Base-by-base conservation (phyloP, 2,888 invertebrate species). In the Stictocephala bisonia region DNA sequence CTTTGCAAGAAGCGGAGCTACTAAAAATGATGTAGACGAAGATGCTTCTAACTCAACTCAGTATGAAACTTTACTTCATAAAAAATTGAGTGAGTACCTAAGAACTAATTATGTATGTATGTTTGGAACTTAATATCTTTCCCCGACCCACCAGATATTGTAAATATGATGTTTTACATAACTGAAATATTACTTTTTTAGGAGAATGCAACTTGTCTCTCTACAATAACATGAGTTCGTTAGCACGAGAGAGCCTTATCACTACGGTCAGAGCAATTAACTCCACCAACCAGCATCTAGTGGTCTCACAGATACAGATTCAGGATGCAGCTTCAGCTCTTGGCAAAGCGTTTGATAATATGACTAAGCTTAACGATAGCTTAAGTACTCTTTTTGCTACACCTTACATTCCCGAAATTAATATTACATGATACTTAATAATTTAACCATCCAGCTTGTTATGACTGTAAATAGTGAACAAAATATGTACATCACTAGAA, bases 31-130 rank as follows among this genome's bases (percentile, higher is more conserved):
- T 13, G 41, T 58, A 24, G 53, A 26, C n/a, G 70, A 71, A 1
- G 70, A 71, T 18, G 26, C 26, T 44, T 20, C 44, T 44, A 20
- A 48, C 15, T 15, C 3, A 6, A 11, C 44, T 27, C 44, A 71
- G 18, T 71, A 71, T 27, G 70, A 71, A 31, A 58, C 58, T 13
- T 48, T 71, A 48, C 48, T 71, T 29, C 70, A 71, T 56, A 58
- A 40, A 71, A 71, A 71, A 71, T 31, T 71, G 29, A 71, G 70
- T 71, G 44, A 58, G 58, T 58, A 27, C n/a, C n/a, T n/a, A n/a
- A n/a, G n/a, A n/a, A n/a, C n/a, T n/a, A n/a, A n/a, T n/a, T n/a
- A n/a, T n/a, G n/a, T n/a, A n/a, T n/a, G n/a, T n/a, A n/a, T n/a
- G n/a, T n/a, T n/a, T n/a, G n/a, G n/a, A n/a, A n/a, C n/a, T n/a